Evolutionary conservation across 1,140 invertebrate genomes (phyloP), one percentile per base, ranked within the genome.

Genomic region (Stegodyphus dumicola): DNA sequence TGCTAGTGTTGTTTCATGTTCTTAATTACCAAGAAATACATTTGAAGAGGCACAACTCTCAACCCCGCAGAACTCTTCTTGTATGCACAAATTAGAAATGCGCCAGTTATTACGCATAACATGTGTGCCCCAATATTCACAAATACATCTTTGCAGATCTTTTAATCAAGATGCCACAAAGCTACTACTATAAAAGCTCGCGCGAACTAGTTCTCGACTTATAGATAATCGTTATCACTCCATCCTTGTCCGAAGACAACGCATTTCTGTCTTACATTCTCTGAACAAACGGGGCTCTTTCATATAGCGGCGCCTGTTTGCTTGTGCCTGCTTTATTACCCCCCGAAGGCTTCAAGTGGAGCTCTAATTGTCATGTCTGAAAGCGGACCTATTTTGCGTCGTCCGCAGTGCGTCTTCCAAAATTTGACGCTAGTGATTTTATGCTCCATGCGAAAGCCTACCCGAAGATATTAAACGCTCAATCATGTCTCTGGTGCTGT

Each of bases 331-430:
- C 77, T 69, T 78, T 78, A 78, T 78, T 78, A 60, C 77, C 69
- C 77, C 65, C 66, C 13, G 9, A 49, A 52, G 9, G 77, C 77
- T 69, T 78, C 17, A 69, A 78, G 66, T 69, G 65, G n/a, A 60
- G 51, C 17, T 69, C 49, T 78, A 78, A 78, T 78, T 78, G 77
- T 78, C 77, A 70, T 78, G 77, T 78, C 51, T 67, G 13, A 60
- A 54, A 69, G 66, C 75, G 15, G 33, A 54, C 18, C 75, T 77
- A 65, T 77, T 77, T 33, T 48, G 60, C 6, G 56, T 77, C 49
- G 48, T 18, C 9, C 11, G 66, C 65, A 17, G 64, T 18, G 65
- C 49, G 73, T 33, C 33, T 33, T 33, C 33, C 33, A 77, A 17
- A 54, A 53, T 65, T 77, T 60, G 60, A 67, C 65, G 17, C 9